Conservation (phyloP, 1,140 invertebrate species). For the Pristionchus pacificus region DNA sequence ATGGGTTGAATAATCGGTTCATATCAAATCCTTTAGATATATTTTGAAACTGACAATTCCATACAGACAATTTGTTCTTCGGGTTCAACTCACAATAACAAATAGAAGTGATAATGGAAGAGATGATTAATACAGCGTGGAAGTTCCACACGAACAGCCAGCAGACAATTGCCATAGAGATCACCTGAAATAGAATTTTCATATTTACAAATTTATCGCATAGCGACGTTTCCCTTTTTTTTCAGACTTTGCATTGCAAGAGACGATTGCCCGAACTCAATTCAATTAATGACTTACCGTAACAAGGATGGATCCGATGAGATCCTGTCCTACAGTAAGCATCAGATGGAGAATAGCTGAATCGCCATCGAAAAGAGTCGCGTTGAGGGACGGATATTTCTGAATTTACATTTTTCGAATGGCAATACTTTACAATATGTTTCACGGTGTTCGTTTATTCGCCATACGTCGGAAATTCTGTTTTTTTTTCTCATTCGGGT, state of each 20-base stretch:
- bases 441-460: no score
- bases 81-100: constrained; percentile 43
- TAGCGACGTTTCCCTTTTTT: no score
- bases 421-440: no score
- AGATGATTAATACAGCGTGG: constrained; percentile 48
- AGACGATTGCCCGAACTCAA: background rate
- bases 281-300: constrained; percentile 33
- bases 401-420: no score
- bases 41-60: constrained; percentile 10
- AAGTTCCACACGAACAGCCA: constrained; percentile 49
- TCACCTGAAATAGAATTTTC: background rate
- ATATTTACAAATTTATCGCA: background rate
- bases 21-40: background rate
- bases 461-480: no score
- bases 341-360: constrained; percentile 47
- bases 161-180: constrained; percentile 55
- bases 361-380: constrained; percentile 47
- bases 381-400: constrained; percentile 40
- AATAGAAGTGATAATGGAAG: constrained; percentile 51
- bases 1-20: no score
- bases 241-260: background rate
- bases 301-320: constrained; percentile 55
- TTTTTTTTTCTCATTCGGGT: no score
- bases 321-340: constrained; percentile 50
- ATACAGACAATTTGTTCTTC: background rate